Percentiles rank a stretch among this genome's conserved stretches.
phyloP scores from a whole-genome alignment of 2,888 invertebrate genomes.

The Drepana falcataria region DNA sequence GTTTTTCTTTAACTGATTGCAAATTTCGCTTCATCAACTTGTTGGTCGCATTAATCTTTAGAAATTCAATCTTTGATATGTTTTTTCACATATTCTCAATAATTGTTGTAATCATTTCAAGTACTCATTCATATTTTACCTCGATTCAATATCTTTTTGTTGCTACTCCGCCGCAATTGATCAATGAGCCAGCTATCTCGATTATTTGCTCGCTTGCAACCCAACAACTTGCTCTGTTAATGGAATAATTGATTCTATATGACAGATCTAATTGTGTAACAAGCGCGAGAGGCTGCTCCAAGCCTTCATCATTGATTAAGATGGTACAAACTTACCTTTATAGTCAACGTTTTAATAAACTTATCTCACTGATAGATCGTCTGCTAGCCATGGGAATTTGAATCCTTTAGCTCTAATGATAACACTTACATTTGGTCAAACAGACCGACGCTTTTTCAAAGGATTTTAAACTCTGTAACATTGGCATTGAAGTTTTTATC shows the following conservation, averaged over 20 bases:
- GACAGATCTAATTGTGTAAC: neutral
- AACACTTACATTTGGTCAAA: too few species aligned
- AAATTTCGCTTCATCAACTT: too few species aligned
- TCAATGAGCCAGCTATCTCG: neutral
- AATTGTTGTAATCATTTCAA: too few species aligned
- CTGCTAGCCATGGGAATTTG: too few species aligned
- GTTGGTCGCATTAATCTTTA: too few species aligned
- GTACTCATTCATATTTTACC: neutral
- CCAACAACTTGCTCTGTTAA: neutral
- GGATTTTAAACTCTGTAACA: neutral
- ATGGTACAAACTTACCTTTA: neutral
- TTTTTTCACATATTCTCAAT: too few species aligned
- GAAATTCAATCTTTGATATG: too few species aligned
- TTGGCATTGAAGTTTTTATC: neutral
- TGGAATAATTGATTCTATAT: conserved; percentile 1
- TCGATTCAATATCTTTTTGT: neutral
- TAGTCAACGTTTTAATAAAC: neutral
- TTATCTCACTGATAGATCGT: neutral
- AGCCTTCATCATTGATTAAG: neutral
- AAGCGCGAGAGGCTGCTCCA: neutral
- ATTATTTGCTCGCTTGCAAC: neutral
- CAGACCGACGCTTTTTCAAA: neutral
- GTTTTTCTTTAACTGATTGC: too few species aligned
- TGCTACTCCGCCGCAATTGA: neutral
- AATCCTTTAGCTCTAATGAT: too few species aligned